These are phyloP conservation scores for Thelohanellus kitauei DNA, from an alignment of 30 jellyfish, hydroid and myxozoan genomes.

Conservation along the genomic window DNA sequence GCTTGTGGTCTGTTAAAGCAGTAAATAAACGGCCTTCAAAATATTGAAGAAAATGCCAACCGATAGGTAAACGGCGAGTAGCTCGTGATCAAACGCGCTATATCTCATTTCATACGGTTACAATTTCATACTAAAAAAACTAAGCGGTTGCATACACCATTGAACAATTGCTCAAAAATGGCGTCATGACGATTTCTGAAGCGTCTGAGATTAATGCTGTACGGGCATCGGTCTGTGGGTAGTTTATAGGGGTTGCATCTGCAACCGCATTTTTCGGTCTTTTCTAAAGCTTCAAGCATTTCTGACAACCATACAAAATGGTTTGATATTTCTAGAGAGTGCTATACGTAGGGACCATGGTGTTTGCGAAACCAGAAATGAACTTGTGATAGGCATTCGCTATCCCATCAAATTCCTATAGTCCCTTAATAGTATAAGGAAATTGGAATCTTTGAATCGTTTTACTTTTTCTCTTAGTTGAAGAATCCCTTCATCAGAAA, in stretches of 20 bases:
- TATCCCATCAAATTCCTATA: constrained; percentile 1
- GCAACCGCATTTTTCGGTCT: constrained; percentile 5
- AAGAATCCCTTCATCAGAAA: constrained; percentile 7
- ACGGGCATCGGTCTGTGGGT: constrained; percentile 6
- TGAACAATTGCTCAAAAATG: background rate
- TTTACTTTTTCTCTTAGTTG: constrained; percentile 4
- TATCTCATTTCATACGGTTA: constrained; percentile 4
- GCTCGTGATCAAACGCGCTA: constrained; percentile 10
- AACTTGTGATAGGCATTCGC: constrained; percentile 5
- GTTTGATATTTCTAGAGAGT: too few relatives aligned
- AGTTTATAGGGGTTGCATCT: constrained; percentile 5
- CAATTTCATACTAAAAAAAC: constrained; percentile 4
- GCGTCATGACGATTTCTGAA: constrained; percentile 6
- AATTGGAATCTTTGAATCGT: constrained; percentile 1
- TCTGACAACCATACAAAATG: constrained; percentile 1
- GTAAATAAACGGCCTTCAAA: constrained; percentile 11
- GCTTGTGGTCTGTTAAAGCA: constrained; percentile 6
- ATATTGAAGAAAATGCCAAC: constrained; percentile 2
- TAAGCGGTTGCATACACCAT: constrained; percentile 2
- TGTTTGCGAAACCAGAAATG: constrained; percentile 4
- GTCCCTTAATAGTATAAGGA: too few relatives aligned
- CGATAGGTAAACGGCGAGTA: constrained; percentile 8
- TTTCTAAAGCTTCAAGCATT: constrained; percentile 2
- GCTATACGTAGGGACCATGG: constrained; percentile 4
- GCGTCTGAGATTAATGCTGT: constrained; percentile 9